Evolutionary conservation across 2,888 invertebrate species (phyloP).

Genomic region (Lymantria dispar): DNA sequence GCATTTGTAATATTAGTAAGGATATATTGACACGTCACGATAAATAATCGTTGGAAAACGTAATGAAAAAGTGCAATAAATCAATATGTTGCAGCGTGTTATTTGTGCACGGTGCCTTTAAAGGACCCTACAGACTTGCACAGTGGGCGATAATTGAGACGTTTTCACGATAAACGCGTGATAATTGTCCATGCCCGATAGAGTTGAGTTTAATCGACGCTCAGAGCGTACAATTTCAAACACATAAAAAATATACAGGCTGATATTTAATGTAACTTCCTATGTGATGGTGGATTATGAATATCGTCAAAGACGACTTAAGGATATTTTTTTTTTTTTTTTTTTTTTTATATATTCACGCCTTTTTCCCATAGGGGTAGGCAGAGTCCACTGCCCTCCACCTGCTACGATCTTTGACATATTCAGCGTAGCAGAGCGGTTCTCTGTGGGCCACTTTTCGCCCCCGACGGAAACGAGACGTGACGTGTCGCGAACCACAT

Average conservation of each 20-base stretch:
- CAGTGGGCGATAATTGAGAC: constrained; percentile 54
- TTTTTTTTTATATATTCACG: no score
- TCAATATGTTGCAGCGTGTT: constrained; percentile 35
- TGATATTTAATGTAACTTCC: neutral
- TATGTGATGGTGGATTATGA: neutral
- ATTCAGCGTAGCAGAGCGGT: no score
- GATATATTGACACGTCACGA: constrained; percentile 7
- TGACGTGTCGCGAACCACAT: no score
- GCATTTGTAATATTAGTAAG: no score
- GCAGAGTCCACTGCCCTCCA: no score
- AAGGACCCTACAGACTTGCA: constrained; percentile 18
- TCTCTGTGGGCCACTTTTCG: no score
- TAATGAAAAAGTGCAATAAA: constrained; percentile 35
- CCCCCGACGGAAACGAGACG: no score
- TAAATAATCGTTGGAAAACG: constrained; percentile 30
- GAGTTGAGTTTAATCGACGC: constrained; percentile 42
- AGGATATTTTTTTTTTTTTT: no score
- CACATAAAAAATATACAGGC: constrained; percentile 12
- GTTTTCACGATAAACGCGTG: constrained; percentile 50
- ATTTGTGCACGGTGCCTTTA: constrained; percentile 27
- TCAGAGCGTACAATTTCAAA: constrained; percentile 52
- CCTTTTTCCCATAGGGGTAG: no score
- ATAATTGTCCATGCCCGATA: constrained; percentile 49
- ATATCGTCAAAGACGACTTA: no score
- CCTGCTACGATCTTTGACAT: no score